phyloP scores from a whole-genome alignment of 2,113 vertebrate species.

The Anguilla japonica region DNA sequence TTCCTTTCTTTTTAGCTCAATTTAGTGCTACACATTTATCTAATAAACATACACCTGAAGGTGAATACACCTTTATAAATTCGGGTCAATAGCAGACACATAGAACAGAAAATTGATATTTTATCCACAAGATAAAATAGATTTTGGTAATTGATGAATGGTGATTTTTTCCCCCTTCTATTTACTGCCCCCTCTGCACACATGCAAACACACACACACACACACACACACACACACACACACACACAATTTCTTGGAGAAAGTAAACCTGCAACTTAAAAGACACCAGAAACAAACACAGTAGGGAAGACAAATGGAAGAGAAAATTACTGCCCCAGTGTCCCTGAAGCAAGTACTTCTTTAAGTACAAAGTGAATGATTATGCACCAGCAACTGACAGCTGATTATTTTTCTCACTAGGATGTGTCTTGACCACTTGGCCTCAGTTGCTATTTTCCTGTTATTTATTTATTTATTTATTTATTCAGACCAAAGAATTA shows the following conservation, averaged over 20 bases:
- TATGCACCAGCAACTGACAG: background rate
- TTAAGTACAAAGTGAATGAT: background rate
- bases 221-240: too few species aligned
- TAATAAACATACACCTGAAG: too few species aligned
- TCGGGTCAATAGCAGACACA: too few species aligned
- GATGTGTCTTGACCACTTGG: background rate
- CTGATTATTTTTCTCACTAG: background rate
- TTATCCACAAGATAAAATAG: background rate
- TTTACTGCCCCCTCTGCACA: background rate
- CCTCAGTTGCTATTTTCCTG: background rate
- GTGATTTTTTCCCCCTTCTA: background rate
- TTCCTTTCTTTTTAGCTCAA: background rate
- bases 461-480: background rate
- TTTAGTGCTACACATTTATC: too few species aligned
- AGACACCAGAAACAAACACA: background rate
- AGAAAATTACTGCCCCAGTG: background rate
- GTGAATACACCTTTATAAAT: too few species aligned
- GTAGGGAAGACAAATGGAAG: background rate
- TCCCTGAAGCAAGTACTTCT: background rate
- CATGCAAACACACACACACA: too few species aligned
- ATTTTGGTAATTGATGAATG: too few species aligned
- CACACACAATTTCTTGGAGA: background rate
- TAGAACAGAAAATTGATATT: too few species aligned
- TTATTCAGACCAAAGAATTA: background rate
- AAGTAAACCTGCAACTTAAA: background rate